These are phyloP conservation scores for Castor canadensis DNA, from an alignment of 2,113 vertebrate species.

Conservation along the genomic window DNA sequence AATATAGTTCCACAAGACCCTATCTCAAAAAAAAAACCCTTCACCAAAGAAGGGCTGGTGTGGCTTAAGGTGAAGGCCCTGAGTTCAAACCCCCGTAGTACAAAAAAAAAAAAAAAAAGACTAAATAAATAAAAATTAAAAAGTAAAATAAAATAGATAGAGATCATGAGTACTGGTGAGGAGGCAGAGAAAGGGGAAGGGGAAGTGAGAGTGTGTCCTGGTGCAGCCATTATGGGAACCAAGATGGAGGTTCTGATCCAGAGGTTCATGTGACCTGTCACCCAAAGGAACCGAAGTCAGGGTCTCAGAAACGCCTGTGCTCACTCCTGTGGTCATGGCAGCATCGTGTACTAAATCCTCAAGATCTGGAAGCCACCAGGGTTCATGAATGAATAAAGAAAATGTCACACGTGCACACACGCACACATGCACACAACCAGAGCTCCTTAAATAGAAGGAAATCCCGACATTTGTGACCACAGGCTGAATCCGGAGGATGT, in stretches of 20 bases:
- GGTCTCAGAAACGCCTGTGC: neutral
- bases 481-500: neutral
- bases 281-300: neutral
- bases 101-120: too few species aligned
- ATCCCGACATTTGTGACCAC: neutral
- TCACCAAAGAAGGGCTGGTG: too few species aligned
- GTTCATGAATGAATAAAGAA: neutral
- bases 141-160: neutral
- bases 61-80: too few species aligned
- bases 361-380: neutral
- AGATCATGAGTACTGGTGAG: neutral
- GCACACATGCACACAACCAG: too few species aligned
- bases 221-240: neutral
- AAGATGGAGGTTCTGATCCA: neutral
- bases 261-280: neutral
- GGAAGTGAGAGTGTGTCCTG: neutral
- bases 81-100: too few species aligned
- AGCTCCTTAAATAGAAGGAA: too few species aligned
- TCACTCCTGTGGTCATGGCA: neutral
- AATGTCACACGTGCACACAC: too few species aligned
- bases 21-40: too few species aligned
- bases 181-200: neutral
- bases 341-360: neutral
- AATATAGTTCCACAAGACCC: too few species aligned
- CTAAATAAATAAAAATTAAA: too few species aligned